A percentile compares a stretch with the other conserved stretches of the same genome.
These are phyloP conservation scores for Psettodes erumei DNA, from an alignment of 2,113 vertebrate species.

Conservation along the genomic window DNA sequence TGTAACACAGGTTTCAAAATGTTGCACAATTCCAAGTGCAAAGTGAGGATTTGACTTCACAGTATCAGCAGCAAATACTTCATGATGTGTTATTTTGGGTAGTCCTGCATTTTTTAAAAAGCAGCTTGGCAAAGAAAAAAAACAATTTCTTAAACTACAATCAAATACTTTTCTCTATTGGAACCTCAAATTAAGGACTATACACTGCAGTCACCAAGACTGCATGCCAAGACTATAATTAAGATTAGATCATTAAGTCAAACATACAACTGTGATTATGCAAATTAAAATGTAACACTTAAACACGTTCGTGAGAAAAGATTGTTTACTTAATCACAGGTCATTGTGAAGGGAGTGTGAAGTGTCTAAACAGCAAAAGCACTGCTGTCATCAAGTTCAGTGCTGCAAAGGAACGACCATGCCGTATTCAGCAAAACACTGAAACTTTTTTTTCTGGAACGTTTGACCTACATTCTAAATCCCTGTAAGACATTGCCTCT, in stretches of 20 bases:
- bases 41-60: conserved; percentile 52
- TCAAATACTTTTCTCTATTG: conserved; percentile 45
- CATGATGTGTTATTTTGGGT: conserved; percentile 63
- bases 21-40: conserved; percentile 58
- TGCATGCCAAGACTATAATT: conserved; percentile 62
- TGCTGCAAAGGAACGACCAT: conserved; percentile 46
- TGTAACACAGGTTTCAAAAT: conserved; percentile 50
- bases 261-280: conserved; percentile 65
- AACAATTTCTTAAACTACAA: conserved; percentile 25
- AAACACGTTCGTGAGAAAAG: conserved; percentile 54
- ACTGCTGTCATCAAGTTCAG: conserved; percentile 36
- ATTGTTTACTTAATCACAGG: conserved; percentile 60
- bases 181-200: conserved; percentile 60
- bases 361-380: conserved; percentile 30
- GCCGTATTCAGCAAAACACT: conserved; percentile 47
- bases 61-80: conserved; percentile 62
- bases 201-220: conserved; percentile 45
- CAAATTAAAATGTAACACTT: conserved; percentile 65
- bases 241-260: conserved; percentile 68
- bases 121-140: conserved; percentile 32
- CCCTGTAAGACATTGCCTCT: conserved; percentile 23
- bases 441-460: conserved; percentile 7
- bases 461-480: conserved; percentile 47
- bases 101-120: conserved; percentile 52
- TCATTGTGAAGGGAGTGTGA: conserved; percentile 47